These are phyloP conservation scores for Urosaurus nigricauda DNA, from an alignment of 2,797 vertebrate species.

Conservation along the genomic window DNA sequence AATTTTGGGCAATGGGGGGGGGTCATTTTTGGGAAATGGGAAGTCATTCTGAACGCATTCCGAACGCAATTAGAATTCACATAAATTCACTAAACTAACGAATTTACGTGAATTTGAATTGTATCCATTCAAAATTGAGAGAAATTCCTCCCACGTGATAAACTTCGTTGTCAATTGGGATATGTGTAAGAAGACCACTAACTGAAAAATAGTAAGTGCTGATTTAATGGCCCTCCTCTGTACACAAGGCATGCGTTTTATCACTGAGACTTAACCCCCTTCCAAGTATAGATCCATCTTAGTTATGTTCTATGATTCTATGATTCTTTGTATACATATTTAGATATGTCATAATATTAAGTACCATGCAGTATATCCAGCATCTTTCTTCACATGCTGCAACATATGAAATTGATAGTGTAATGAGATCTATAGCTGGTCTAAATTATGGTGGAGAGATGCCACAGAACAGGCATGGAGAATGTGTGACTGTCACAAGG, in stretches of 20 bases:
- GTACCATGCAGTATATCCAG: not conserved
- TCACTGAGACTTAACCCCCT: not conserved
- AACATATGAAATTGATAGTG: not conserved
- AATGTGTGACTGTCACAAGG: not conserved
- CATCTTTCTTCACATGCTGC: not conserved
- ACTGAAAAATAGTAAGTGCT: not conserved
- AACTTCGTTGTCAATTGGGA: not conserved
- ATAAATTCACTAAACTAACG: too few relatives aligned
- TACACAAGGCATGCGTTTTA: not conserved
- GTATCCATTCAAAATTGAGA: too few relatives aligned
- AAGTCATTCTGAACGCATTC: too few relatives aligned
- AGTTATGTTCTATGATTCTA: not conserved
- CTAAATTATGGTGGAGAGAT: not conserved
- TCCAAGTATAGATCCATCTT: not conserved
- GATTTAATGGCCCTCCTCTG: not conserved
- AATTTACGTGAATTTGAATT: too few relatives aligned
- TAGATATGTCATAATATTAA: not conserved
- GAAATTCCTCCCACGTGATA: too few relatives aligned
- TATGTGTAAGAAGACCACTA: not conserved
- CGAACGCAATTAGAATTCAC: too few relatives aligned
- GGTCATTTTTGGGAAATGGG: too few relatives aligned
- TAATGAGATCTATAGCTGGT: not conserved
- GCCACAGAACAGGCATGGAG: not conserved
- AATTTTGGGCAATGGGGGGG: too few relatives aligned
- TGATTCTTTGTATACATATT: not conserved